These are phyloP conservation scores for Drosophila parvula DNA, from an alignment of 1,140 invertebrate species.

Conservation along the genomic window DNA sequence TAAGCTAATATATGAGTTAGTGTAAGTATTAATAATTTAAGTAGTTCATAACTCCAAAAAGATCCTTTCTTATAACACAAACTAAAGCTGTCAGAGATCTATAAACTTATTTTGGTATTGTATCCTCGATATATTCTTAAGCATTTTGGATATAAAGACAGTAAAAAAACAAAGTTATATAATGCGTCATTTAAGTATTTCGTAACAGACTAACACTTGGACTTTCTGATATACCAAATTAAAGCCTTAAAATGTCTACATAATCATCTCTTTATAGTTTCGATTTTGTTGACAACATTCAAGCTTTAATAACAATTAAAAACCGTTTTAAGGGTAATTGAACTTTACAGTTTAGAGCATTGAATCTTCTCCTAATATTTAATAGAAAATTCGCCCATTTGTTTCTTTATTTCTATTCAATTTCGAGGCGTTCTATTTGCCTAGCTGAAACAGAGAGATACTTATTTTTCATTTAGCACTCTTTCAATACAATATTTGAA, in stretches of 20 bases:
- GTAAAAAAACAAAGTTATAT: too few relatives aligned
- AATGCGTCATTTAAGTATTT: too few relatives aligned
- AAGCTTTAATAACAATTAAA: background rate
- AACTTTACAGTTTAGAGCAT: slow-evolving; percentile 25
- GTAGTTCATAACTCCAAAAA: too few relatives aligned
- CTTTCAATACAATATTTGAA: slow-evolving; percentile 80
- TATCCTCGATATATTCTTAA: background rate
- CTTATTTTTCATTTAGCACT: slow-evolving; percentile 79
- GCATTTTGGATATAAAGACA: too few relatives aligned
- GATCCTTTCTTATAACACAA: too few relatives aligned
- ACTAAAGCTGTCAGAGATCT: too few relatives aligned
- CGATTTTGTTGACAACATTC: too few relatives aligned
- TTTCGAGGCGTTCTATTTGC: slow-evolving; percentile 62
- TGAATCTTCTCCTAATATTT: slow-evolving; percentile 17
- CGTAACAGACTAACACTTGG: too few relatives aligned
- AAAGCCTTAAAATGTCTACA: background rate
- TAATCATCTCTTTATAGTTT: too few relatives aligned
- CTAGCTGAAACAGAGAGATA: slow-evolving; percentile 72
- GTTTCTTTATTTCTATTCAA: slow-evolving; percentile 66
- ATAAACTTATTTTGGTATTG: too few relatives aligned
- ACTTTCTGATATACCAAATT: background rate
- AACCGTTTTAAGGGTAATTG: background rate
- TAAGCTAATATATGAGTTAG: background rate
- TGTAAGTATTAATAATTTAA: too few relatives aligned
- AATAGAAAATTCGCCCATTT: slow-evolving; percentile 13